Percentiles rank a stretch among this genome's conserved stretches.
These are phyloP conservation scores for Myripristis murdjan DNA, from an alignment of 2,797 vertebrate genomes.

Conservation along the genomic window DNA sequence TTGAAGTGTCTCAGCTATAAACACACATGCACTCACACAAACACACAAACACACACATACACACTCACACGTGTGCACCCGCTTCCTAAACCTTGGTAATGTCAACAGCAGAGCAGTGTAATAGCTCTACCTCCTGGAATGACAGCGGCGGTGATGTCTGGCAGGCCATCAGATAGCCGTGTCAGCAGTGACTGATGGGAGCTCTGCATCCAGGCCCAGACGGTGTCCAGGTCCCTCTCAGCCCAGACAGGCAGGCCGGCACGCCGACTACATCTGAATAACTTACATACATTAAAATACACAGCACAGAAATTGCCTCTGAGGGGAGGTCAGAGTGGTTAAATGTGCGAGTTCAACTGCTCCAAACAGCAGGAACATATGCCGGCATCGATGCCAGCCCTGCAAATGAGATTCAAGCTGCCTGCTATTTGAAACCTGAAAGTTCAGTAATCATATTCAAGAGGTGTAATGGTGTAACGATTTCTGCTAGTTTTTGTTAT, in stretches of 20 bases:
- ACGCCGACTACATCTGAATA: slow-evolving; percentile 69
- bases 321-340: slow-evolving; percentile 70
- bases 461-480: slow-evolving; percentile 46
- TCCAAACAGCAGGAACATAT: slow-evolving; percentile 59
- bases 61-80: slow-evolving; percentile 6
- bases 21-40: slow-evolving; percentile 44
- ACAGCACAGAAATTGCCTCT: slow-evolving; percentile 64
- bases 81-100: slow-evolving; percentile 50
- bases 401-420: slow-evolving; percentile 39
- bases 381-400: too few relatives aligned
- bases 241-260: slow-evolving; percentile 54
- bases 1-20: slow-evolving; percentile 64
- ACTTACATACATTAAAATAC: slow-evolving; percentile 76
- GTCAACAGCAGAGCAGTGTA: slow-evolving; percentile 57
- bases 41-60: slow-evolving; percentile 41
- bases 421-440: slow-evolving; percentile 47
- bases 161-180: slow-evolving; percentile 75
- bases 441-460: slow-evolving; percentile 23
- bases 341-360: slow-evolving; percentile 65
- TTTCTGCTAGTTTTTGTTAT: slow-evolving; percentile 14
- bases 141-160: slow-evolving; percentile 73
- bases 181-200: slow-evolving; percentile 78
- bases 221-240: slow-evolving; percentile 60
- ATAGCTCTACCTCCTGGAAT: slow-evolving; percentile 64
- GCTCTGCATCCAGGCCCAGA: slow-evolving; percentile 61